These are phyloP conservation scores for Myopa tessellatipennis DNA, from an alignment of 2,888 invertebrate species.

Conservation along the genomic window DNA sequence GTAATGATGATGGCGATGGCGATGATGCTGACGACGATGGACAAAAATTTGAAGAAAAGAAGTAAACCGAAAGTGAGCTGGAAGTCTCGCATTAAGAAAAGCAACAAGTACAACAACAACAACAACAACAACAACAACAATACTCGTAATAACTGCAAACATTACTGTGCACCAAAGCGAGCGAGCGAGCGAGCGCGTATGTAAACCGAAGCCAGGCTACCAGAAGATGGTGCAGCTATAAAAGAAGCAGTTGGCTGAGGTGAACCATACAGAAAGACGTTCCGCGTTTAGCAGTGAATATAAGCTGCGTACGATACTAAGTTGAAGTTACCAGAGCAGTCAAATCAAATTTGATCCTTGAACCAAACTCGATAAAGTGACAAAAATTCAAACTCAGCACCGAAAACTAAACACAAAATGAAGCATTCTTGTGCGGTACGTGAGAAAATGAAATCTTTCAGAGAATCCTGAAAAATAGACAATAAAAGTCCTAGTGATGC, in stretches of 20 bases:
- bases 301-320: constrained; percentile 41
- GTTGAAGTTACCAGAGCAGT: background rate
- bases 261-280: constrained; percentile 67
- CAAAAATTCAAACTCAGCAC: constrained; percentile 30
- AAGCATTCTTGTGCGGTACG: constrained; percentile 66
- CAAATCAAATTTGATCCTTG: constrained; percentile 31
- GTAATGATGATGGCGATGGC: background rate
- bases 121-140: constrained; percentile 40
- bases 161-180: constrained; percentile 30
- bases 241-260: constrained; percentile 65
- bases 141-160: constrained; percentile 33
- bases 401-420: constrained; percentile 53
- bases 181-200: constrained; percentile 13
- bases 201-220: constrained; percentile 11
- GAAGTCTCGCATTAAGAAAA: constrained; percentile 40
- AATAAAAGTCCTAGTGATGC: background rate
- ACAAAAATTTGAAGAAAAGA: constrained; percentile 10
- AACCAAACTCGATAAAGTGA: constrained; percentile 16
- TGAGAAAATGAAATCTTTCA: constrained; percentile 35
- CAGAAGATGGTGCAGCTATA: constrained; percentile 58
- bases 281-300: constrained; percentile 60
- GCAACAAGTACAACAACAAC: constrained; percentile 36
- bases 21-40: background rate
- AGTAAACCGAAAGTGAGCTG: constrained; percentile 34
- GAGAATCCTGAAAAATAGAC: background rate